A percentile compares a stretch with the other conserved stretches of the same genome.
These are phyloP conservation scores for Pseudolaguvia tuberculata DNA, from an alignment of 2,113 vertebrate species.

Conservation along the genomic window DNA sequence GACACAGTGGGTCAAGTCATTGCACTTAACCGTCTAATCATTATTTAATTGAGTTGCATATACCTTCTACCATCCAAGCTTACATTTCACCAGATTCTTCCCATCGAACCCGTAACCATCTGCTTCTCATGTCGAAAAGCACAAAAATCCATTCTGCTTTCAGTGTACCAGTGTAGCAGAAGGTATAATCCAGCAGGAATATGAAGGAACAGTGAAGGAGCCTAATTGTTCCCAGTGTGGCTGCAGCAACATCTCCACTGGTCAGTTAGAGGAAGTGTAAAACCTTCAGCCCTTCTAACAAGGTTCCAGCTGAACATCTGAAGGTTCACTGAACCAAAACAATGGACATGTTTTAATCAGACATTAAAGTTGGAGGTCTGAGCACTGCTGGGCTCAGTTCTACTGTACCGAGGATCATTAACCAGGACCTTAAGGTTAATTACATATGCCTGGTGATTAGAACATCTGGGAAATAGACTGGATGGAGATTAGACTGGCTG, in stretches of 20 bases:
- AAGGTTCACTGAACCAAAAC: background rate
- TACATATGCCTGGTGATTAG: no score
- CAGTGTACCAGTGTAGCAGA: background rate
- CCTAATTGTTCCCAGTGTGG: conserved; percentile 10
- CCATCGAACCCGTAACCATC: background rate
- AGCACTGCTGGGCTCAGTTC: background rate
- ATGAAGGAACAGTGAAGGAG: background rate
- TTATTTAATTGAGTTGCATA: background rate
- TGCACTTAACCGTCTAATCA: background rate
- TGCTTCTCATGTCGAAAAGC: background rate
- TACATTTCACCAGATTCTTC: background rate
- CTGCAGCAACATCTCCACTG: background rate
- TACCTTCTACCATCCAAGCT: background rate
- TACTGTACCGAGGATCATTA: background rate
- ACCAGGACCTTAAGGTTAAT: no score
- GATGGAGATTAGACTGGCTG: no score
- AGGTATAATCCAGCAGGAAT: background rate
- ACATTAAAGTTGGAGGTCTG: background rate
- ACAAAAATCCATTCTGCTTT: background rate
- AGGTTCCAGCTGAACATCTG: background rate
- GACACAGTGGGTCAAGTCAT: background rate
- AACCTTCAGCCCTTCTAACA: background rate
- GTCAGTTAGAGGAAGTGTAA: background rate
- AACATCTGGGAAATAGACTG: no score
- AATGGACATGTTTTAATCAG: background rate